Evolutionary conservation across 37 sponge, comb jelly and placozoan species (phyloP).

Genomic region (Diacarnus erythraeanus): DNA sequence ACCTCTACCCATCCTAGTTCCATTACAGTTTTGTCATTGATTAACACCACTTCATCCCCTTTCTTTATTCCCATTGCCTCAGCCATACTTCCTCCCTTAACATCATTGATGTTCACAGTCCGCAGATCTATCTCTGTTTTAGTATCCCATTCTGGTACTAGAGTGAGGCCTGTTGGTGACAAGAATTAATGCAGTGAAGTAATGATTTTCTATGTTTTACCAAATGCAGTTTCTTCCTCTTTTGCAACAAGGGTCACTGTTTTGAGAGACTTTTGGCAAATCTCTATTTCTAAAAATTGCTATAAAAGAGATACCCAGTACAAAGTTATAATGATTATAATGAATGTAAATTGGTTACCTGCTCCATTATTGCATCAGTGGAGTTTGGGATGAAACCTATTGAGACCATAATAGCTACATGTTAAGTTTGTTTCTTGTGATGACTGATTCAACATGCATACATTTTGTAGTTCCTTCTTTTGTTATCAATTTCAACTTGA

Average conservation of each 20-base stretch:
- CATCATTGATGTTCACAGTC: conserved; percentile 16
- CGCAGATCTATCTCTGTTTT: not conserved
- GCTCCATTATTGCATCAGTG: not conserved
- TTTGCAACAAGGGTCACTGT: not conserved
- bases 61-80: conserved; percentile 15
- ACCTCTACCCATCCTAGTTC: conserved; percentile 43
- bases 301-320: not conserved
- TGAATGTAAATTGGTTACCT: not conserved
- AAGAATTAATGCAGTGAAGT: not conserved
- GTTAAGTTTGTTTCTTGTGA: not conserved
- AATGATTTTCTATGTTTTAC: not conserved
- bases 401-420: not conserved
- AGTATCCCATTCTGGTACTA: not conserved
- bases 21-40: conserved; percentile 43
- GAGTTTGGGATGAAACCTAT: not conserved
- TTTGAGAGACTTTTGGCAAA: not conserved
- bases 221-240: not conserved
- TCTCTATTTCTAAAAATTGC: not conserved
- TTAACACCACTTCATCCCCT: conserved; percentile 46
- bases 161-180: not conserved
- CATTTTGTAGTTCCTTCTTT: not conserved
- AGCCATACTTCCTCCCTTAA: conserved; percentile 33
- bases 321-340: too few species aligned
- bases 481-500: conserved; percentile 4
- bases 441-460: too few species aligned